Evolutionary conservation across 2,888 invertebrate genomes (phyloP), one percentile per base, ranked within the genome.

Genomic region (Oscheius sp.): DNA sequence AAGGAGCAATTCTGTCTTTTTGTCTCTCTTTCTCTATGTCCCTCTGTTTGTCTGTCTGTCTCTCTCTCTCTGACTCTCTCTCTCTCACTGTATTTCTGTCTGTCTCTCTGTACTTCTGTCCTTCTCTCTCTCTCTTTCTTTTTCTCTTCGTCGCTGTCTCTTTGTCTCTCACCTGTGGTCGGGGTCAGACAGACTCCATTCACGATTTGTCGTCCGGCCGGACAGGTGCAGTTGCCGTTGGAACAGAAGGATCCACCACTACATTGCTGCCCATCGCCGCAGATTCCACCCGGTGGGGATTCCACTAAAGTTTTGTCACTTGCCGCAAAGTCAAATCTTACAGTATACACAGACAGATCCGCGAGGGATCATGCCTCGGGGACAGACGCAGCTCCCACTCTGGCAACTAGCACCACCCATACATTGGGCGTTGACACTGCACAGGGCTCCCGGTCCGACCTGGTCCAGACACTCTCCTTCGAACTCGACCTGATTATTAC

Each of bases 351-450:
- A 79, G 4, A 72, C 48, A 9, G 75, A 74, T 35, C 79, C 79
- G 37, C 70, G 72, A 4, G 79, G 59, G n/a, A 70, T 65, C 75
- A 73, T 73, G 2, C 51, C 73, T 37, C 37, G 63, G 2, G 73
- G 73, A 42, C 73, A 62, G 42, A 50, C 21, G 21, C 85, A 85
- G 1, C 65, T 71, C 62, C 82, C 84, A 60, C 76, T 81, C 50
- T 85, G 78, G 57, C 88, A 88, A 60, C 84, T 84, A 32, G 85
- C 83, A 47, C 88, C 86, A 29, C 85, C 87, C 29, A 79, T 81
- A 63, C 89, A 89, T 74, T 89, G 89, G 5, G 84, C 81, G 74
- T 85, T 88, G 57, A 88, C 84, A n/a, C 76, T 51, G 62, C 89
- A 89, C 5, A 77, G 51, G 42, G 85, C 81, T 2, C 85, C 87